Conservation (phyloP, 2,113 vertebrate species). For the Amazona vittata region DNA sequence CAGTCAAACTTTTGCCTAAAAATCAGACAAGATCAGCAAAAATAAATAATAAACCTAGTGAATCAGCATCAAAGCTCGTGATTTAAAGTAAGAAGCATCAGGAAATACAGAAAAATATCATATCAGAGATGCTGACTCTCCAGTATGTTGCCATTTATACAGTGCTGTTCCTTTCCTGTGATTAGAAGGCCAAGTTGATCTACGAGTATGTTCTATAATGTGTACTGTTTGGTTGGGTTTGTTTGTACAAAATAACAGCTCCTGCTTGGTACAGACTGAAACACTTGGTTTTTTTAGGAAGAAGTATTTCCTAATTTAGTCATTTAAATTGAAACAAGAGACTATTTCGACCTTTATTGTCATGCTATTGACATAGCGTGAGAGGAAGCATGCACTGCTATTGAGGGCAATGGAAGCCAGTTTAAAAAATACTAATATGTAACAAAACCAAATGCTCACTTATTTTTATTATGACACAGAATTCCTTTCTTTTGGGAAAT, state of each 20-base stretch:
- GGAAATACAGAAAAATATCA: conserved; percentile 10
- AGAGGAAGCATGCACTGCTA: not conserved
- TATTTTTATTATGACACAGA: not conserved
- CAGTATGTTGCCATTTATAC: not conserved
- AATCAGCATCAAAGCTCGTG: not conserved
- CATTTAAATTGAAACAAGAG: not conserved
- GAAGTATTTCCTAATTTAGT: conserved; percentile 7
- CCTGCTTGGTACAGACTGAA: not conserved
- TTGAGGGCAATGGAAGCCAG: not conserved
- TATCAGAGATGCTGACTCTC: not conserved
- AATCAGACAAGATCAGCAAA: not conserved
- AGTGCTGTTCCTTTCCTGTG: conserved; percentile 1
- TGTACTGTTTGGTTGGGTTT: not conserved
- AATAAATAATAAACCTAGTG: not conserved
- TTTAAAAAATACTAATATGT: not conserved
- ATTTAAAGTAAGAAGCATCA: conserved; percentile 2
- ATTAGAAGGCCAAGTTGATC: not conserved
- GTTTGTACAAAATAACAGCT: not conserved
- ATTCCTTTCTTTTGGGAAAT: not conserved
- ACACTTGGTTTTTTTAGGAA: not conserved
- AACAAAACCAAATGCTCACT: not conserved
- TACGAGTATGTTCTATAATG: not conserved
- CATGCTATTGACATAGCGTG: not conserved
- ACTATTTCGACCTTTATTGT: conserved; percentile 1
- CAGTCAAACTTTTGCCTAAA: not conserved